A percentile compares a stretch with the other conserved stretches of the same genome.
Conservation (phyloP, 2,888 invertebrate genomes). For the Chrysolina haemoptera region DNA sequence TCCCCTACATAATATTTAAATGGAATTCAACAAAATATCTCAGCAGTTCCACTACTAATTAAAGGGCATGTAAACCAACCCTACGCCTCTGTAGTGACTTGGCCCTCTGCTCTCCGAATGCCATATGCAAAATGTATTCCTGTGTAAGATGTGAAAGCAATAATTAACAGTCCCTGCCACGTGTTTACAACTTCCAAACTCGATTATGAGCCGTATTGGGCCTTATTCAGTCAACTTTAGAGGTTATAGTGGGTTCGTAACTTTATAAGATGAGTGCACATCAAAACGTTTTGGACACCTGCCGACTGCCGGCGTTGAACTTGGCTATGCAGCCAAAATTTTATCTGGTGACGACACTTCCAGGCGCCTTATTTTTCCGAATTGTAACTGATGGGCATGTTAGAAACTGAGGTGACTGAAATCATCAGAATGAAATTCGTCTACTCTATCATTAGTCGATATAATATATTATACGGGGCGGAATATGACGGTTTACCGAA, state of each 20-base stretch:
- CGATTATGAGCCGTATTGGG: conserved; percentile 16
- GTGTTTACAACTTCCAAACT: conserved; percentile 8
- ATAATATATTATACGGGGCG: no score
- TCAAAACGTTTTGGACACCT: conserved; percentile 21
- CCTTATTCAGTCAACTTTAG: conserved; percentile 21
- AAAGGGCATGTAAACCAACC: not conserved
- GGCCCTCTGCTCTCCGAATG: not conserved
- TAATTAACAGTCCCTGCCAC: conserved; percentile 25
- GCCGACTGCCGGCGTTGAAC: conserved; percentile 20
- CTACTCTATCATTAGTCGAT: no score
- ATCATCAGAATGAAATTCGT: not conserved
- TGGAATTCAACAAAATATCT: no score
- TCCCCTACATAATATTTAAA: not conserved
- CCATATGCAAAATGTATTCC: conserved; percentile 16
- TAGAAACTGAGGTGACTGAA: not conserved
- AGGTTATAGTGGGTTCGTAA: conserved; percentile 14
- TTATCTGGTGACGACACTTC: conserved; percentile 10
- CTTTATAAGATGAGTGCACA: conserved; percentile 5
- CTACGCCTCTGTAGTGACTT: not conserved
- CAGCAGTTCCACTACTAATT: no score
- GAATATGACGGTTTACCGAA: no score
- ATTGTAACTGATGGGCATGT: no score
- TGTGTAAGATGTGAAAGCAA: conserved; percentile 18
- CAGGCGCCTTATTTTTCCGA: not conserved
- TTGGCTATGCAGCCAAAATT: not conserved